These are phyloP conservation scores for Mixornis gularis DNA, from an alignment of 2,113 vertebrate species.

Conservation along the genomic window DNA sequence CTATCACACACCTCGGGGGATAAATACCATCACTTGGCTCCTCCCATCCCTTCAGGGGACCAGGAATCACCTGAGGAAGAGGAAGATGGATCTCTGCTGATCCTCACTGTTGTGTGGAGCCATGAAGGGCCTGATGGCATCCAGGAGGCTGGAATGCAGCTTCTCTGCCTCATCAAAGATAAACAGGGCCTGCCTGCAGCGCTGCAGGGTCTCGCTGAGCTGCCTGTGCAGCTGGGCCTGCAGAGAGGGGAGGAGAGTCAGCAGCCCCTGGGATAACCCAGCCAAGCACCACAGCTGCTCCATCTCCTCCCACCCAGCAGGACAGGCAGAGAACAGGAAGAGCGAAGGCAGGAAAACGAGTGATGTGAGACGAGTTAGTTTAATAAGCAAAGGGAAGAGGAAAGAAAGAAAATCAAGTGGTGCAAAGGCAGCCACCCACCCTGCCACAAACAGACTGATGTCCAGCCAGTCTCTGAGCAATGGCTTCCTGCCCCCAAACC, in stretches of 20 bases:
- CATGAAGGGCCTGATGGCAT: constrained; percentile 82
- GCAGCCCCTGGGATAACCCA: not conserved
- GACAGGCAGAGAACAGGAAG: not conserved
- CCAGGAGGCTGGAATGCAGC: constrained; percentile 83
- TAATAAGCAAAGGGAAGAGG: not conserved
- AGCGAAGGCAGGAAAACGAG: not conserved
- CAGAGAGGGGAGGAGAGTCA: not conserved
- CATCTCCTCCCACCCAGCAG: accelerated
- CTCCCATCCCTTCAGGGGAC: not conserved
- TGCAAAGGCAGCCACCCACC: not conserved
- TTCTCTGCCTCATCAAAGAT: constrained; percentile 95
- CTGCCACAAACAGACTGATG: not conserved
- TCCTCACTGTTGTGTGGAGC: constrained; percentile 63
- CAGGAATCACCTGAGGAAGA: constrained; percentile 88
- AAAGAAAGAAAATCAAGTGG: not conserved
- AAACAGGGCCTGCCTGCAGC: constrained; percentile 85
- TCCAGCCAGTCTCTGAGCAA: not conserved
- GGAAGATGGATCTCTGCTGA: constrained; percentile 79
- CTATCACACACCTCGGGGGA: not conserved
- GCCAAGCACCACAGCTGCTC: not conserved
- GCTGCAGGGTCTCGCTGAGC: constrained; percentile 74
- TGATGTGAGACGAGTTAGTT: not conserved
- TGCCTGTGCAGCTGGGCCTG: constrained; percentile 82
- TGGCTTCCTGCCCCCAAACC: not conserved
- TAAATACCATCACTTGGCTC: not conserved